phyloP scores from a whole-genome alignment of 2,888 invertebrate genomes.

The Drosophila falleni region DNA sequence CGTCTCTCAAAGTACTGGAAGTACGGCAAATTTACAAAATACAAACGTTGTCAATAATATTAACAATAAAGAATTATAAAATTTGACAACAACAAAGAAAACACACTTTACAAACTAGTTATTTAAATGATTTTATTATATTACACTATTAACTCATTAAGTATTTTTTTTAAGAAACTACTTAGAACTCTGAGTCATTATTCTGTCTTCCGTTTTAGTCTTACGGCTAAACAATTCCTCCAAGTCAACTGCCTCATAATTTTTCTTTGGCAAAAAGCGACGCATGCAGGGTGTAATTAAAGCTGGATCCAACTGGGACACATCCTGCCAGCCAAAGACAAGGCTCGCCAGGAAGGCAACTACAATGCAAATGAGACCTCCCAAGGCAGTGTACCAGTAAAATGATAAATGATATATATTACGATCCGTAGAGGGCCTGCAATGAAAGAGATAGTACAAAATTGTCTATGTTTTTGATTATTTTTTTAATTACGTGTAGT shows the following conservation, averaged over 20 bases:
- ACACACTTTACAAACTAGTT: too few species aligned
- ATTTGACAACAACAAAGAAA: conserved; percentile 23
- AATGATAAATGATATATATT: conserved; percentile 89
- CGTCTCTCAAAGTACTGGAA: conserved; percentile 89
- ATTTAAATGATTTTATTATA: conserved; percentile 21
- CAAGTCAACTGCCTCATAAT: conserved; percentile 58
- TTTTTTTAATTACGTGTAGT: conserved; percentile 69
- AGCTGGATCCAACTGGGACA: conserved; percentile 87
- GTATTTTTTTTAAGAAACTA: not conserved
- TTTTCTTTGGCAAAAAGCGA: conserved; percentile 84
- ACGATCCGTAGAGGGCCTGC: conserved; percentile 73
- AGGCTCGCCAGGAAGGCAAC: conserved; percentile 88
- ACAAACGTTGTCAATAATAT: not conserved
- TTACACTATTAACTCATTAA: not conserved
- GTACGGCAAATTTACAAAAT: conserved; percentile 79
- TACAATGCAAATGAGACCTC: conserved; percentile 87
- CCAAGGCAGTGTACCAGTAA: conserved; percentile 90
- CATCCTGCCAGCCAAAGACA: conserved; percentile 86
- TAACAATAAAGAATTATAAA: not conserved
- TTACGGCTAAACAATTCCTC: conserved; percentile 63
- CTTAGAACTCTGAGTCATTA: not conserved
- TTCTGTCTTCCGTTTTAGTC: not conserved
- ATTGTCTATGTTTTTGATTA: not conserved
- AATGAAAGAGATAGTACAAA: not conserved
- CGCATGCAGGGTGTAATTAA: conserved; percentile 89